Base-by-base conservation (phyloP, 2,888 invertebrate genomes). In the Trissonchulus latispiculum region DNA sequence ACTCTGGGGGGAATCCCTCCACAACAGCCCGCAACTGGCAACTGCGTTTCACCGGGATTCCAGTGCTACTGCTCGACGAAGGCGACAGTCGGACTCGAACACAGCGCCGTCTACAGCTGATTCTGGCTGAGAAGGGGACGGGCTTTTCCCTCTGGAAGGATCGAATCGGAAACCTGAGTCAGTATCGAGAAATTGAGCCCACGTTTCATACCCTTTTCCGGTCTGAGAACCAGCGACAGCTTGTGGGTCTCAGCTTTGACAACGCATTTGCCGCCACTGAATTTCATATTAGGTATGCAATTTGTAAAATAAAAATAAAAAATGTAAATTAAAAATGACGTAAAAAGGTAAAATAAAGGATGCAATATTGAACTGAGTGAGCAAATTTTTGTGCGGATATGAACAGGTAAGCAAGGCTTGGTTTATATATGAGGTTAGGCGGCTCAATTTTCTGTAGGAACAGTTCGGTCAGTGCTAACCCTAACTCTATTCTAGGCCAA, bases 141-240 rank as follows among this genome's bases (percentile, higher is more conserved):
- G 90, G 90, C 73, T 91, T 92, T 83, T 89, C 89, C 73, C 84
- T 92, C 32, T 92, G 91, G 91, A 88, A 88, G 77, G 91, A 92
- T 83, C 89, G 88, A 70, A 89, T 92, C 78, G 91, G 91, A 83
- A 90, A 91, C 82, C 84, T 91, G 76, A 89, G 90, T 8, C 88
- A 89, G 74, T 64, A 64, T n/a, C 32, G 33, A n/a, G n/a, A n/a
- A n/a, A n/a, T 64, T 8, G 33, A 64, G 33, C 66, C 66, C 29
- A 64, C 66, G 29, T 64, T 64, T 35, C 66, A 64, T 64, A 64
- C n/a, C 29, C 29, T 64, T 31, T n/a, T 8, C 8, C 32, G 33
- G 29, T 64, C 66, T 32, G 15, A 31, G 8, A 64, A 35, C 33
- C n/a, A n/a, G n/a, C 8, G 66, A 18, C 8, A n/a, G 15, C 8